Evolutionary conservation across 2,888 invertebrate genomes (phyloP).

Genomic region (Aleiodes testaceus): DNA sequence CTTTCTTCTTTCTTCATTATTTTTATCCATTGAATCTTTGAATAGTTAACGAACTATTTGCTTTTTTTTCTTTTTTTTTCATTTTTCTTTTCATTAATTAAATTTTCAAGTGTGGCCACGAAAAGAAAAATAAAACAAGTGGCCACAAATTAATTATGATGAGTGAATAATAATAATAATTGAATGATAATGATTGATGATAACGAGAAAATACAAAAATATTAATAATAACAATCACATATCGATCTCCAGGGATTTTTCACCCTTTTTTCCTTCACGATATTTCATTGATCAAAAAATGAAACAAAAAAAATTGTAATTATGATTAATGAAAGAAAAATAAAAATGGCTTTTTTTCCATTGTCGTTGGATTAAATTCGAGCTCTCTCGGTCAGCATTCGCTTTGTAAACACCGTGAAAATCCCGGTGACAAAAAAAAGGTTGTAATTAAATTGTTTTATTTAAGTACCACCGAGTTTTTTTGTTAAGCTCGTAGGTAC

Average conservation of each 20-base stretch:
- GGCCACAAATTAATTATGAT: conserved; percentile 7
- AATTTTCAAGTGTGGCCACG: neutral
- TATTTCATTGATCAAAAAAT: conserved; percentile 1
- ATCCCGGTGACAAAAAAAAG: conserved; percentile 2
- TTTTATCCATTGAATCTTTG: conserved; percentile 21
- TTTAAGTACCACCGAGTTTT: conserved; percentile 22
- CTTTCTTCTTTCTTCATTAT: conserved; percentile 31
- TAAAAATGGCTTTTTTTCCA: neutral
- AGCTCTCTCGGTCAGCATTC: conserved; percentile 6
- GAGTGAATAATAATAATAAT: conserved; percentile 38
- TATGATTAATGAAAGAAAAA: neutral
- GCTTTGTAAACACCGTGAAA: neutral
- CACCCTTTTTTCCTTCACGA: neutral
- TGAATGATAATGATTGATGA: conserved; percentile 32
- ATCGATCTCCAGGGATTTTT: conserved; percentile 26
- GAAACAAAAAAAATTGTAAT: conserved; percentile 12
- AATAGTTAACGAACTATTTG: conserved; percentile 14
- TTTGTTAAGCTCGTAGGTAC: conserved; percentile 49
- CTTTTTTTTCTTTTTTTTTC: too few relatives aligned
- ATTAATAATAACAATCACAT: conserved; percentile 49
- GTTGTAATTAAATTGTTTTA: conserved; percentile 1
- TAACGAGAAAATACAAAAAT: conserved; percentile 46
- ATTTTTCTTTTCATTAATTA: conserved; percentile 1
- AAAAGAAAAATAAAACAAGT: conserved; percentile 22
- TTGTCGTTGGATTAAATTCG: conserved; percentile 16